phyloP scores from a whole-genome alignment of 2,888 invertebrate genomes.

The Zeuzera pyrina region DNA sequence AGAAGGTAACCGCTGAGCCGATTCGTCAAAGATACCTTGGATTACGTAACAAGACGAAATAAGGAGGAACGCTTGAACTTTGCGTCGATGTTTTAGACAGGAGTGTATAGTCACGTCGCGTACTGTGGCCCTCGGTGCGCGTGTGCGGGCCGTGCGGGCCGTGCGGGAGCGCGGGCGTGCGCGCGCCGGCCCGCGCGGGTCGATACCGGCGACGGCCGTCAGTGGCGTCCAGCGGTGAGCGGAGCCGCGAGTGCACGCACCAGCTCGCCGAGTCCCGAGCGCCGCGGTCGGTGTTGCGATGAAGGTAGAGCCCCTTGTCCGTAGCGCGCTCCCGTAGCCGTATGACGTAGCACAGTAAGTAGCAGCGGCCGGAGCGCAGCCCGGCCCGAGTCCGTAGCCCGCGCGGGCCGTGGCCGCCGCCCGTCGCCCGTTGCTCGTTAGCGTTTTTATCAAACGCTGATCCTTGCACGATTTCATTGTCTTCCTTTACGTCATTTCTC shows the following conservation, averaged over 20 bases:
- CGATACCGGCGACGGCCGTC: slow-evolving; percentile 3
- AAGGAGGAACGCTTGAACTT: slow-evolving; percentile 30
- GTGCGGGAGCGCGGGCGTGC: slow-evolving; percentile 23
- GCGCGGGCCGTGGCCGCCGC: slow-evolving; percentile 20
- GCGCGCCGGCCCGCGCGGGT: slow-evolving; percentile 24
- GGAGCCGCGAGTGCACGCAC: slow-evolving; percentile 20
- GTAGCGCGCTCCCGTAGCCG: slow-evolving; percentile 48
- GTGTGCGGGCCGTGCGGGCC: slow-evolving; percentile 10
- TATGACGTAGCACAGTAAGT: slow-evolving; percentile 58
- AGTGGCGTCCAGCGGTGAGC: no score
- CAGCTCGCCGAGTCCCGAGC: slow-evolving; percentile 8
- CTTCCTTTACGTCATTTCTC: no score
- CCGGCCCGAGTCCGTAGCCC: slow-evolving; percentile 44
- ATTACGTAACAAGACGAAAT: no score
- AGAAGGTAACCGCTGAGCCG: no score
- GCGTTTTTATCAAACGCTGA: no score
- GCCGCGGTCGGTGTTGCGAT: slow-evolving; percentile 50
- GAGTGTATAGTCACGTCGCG: no score
- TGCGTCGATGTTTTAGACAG: no score
- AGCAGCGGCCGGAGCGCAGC: slow-evolving; percentile 34
- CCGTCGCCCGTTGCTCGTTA: slow-evolving; percentile 22
- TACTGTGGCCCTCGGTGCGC: slow-evolving; percentile 8
- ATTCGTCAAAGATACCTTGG: no score
- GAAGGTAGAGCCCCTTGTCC: slow-evolving; percentile 58
- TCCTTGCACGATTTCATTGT: no score